These are phyloP conservation scores for Ophion slaviceki DNA, from an alignment of 2,888 invertebrate species.

Conservation along the genomic window DNA sequence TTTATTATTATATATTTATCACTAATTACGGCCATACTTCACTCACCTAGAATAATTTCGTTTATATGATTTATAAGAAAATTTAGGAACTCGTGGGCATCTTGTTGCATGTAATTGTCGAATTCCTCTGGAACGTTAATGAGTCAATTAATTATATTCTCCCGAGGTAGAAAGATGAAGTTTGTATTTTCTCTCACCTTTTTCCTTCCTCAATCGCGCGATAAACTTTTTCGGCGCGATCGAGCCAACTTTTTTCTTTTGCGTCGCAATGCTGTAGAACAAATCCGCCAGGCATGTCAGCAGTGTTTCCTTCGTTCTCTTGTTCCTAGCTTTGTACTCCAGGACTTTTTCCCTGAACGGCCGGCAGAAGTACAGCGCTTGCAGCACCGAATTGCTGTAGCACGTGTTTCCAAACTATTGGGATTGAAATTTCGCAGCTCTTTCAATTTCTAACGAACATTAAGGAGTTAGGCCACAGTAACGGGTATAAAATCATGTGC, in stretches of 20 bases:
- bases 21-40: not conserved
- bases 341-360: slow-evolving; percentile 99
- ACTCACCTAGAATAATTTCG: slow-evolving; percentile 96
- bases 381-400: slow-evolving; percentile 99
- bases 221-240: slow-evolving; percentile 99
- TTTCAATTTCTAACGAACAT: slow-evolving; percentile 1
- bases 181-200: slow-evolving; percentile 86
- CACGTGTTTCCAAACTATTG: slow-evolving; percentile 99
- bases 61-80: slow-evolving; percentile 99
- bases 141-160: slow-evolving; percentile 8
- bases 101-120: slow-evolving; percentile 99
- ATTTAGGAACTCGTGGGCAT: slow-evolving; percentile 99
- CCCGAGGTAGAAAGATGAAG: not conserved
- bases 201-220: slow-evolving; percentile 98
- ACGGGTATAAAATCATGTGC: no score
- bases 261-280: slow-evolving; percentile 99
- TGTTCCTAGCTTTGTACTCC: slow-evolving; percentile 98
- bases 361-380: slow-evolving; percentile 99
- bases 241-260: slow-evolving; percentile 99
- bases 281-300: slow-evolving; percentile 99
- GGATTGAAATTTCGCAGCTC: slow-evolving; percentile 4
- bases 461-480: no score
- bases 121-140: slow-evolving; percentile 93
- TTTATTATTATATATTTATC: not conserved
- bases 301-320: slow-evolving; percentile 97